A percentile compares a stretch with the other conserved stretches of the same genome.
These are phyloP conservation scores for Brachyalestes nurse DNA, from an alignment of 2,797 vertebrate species.

Conservation along the genomic window DNA sequence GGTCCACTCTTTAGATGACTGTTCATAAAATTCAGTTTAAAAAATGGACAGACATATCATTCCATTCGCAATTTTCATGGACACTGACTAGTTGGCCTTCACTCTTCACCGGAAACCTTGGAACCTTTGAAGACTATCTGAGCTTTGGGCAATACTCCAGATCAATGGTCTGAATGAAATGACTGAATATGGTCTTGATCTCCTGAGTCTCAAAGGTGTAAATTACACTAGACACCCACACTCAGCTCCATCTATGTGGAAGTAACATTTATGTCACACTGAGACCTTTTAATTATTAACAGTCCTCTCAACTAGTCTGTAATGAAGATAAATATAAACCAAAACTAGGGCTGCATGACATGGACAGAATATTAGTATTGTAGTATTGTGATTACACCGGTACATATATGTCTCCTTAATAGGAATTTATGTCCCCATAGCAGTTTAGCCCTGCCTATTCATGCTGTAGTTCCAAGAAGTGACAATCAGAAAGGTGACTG, in stretches of 20 bases:
- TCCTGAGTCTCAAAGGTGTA: not conserved
- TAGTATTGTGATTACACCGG: too few relatives aligned
- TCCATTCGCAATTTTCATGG: not conserved
- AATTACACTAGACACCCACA: not conserved
- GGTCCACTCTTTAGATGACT: too few relatives aligned
- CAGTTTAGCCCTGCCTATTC: too few relatives aligned
- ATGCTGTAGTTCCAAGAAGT: too few relatives aligned
- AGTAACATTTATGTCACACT: not conserved
- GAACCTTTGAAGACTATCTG: not conserved
- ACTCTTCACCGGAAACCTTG: not conserved
- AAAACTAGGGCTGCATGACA: not conserved
- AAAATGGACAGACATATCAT: not conserved
- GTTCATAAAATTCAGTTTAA: not conserved
- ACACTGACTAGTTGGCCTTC: not conserved
- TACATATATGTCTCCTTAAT: too few relatives aligned
- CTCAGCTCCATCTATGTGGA: not conserved
- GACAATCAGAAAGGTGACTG: too few relatives aligned
- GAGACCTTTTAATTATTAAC: not conserved
- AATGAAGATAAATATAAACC: not conserved
- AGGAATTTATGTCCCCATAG: too few relatives aligned
- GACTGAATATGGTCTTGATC: slow-evolving; percentile 7
- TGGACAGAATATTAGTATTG: too few relatives aligned
- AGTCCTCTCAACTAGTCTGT: not conserved
- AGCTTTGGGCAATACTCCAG: not conserved
- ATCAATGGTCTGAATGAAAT: not conserved